Conservation (phyloP, 2,113 vertebrate genomes). For the Raja brachyura region DNA sequence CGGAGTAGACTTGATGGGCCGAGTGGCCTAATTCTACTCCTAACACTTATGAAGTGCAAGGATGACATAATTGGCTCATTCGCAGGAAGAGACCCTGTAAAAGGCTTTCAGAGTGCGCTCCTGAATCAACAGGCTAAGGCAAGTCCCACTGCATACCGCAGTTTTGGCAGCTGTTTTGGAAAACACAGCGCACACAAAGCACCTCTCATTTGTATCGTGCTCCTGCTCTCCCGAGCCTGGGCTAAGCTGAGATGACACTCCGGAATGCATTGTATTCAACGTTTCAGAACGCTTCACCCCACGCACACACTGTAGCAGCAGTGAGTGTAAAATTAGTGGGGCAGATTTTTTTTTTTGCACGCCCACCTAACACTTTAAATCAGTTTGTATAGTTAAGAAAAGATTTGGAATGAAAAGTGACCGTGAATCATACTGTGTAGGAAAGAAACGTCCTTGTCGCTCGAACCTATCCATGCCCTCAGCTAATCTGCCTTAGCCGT, state of each 20-base stretch:
- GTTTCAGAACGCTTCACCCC: not conserved
- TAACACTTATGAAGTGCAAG: too few relatives aligned
- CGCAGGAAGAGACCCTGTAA: not conserved
- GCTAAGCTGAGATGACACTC: not conserved
- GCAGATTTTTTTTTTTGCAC: not conserved
- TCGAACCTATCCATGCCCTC: too few relatives aligned
- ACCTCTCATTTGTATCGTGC: not conserved
- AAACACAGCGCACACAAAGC: not conserved
- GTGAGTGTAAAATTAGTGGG: not conserved
- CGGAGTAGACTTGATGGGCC: too few relatives aligned
- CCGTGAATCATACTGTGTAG: too few relatives aligned
- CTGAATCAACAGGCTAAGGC: not conserved
- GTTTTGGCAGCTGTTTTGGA: not conserved
- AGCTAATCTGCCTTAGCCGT: too few relatives aligned
- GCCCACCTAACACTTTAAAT: not conserved
- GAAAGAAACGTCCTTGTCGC: too few relatives aligned
- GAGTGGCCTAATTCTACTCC: too few relatives aligned
- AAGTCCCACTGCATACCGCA: not conserved
- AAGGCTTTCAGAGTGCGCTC: not conserved
- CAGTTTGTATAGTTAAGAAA: not conserved
- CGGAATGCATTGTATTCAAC: not conserved
- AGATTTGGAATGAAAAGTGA: not conserved
- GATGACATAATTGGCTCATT: not conserved
- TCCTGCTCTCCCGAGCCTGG: not conserved
- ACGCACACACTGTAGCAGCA: not conserved